phyloP scores from a whole-genome alignment of 2,797 vertebrate species.

The Poecilia gillii region DNA sequence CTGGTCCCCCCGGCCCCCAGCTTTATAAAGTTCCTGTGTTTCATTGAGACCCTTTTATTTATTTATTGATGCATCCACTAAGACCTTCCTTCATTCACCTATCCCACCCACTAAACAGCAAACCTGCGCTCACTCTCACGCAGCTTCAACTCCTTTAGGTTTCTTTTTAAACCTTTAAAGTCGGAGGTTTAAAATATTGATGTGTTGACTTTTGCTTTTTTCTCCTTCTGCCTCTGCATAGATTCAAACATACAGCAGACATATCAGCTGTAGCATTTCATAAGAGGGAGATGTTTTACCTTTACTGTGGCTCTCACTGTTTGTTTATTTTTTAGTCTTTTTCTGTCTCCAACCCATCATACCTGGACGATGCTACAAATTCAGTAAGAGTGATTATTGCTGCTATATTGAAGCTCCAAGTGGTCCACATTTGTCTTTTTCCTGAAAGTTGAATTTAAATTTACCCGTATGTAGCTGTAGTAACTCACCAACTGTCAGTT shows the following conservation, averaged over 20 bases:
- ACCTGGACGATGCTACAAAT: neutral
- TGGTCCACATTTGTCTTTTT: neutral
- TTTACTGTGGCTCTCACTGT: neutral
- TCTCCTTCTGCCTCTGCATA: constrained; percentile 37
- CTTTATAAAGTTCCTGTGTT: constrained; percentile 42
- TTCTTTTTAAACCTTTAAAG: constrained; percentile 42
- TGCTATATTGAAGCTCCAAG: neutral
- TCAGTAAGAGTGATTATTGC: neutral
- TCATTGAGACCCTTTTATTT: constrained; percentile 50
- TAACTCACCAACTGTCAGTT: too few relatives aligned
- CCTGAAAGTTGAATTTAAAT: neutral
- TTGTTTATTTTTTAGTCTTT: neutral
- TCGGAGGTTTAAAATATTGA: constrained; percentile 69
- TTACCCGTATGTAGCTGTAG: neutral
- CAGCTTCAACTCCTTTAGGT: constrained; percentile 11
- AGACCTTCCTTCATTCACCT: constrained; percentile 33
- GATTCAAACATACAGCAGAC: constrained; percentile 26
- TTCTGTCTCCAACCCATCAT: neutral
- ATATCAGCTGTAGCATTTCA: constrained; percentile 33
- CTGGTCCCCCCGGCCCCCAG: constrained; percentile 17
- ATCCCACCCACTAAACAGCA: constrained; percentile 11
- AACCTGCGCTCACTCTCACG: neutral
- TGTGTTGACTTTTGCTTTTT: constrained; percentile 34
- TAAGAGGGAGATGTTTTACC: constrained; percentile 10
- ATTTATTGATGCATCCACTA: constrained; percentile 66